These are phyloP conservation scores for Ploceus nigricollis DNA, from an alignment of 2,113 vertebrate species.

Conservation along the genomic window DNA sequence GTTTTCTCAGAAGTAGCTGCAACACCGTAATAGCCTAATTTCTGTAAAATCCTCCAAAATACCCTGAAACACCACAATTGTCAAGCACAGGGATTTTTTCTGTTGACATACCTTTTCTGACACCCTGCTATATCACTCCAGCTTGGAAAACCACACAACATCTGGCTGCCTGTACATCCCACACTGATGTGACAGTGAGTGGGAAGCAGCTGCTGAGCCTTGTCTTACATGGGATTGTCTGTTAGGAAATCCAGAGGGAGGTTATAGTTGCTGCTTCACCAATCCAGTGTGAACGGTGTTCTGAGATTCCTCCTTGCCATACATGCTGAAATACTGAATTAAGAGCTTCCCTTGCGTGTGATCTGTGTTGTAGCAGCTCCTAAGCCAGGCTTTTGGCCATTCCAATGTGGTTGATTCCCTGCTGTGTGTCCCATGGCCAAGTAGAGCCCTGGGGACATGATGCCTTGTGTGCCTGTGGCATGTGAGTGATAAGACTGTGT, in stretches of 20 bases:
- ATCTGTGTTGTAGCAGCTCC: not conserved
- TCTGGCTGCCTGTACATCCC: not conserved
- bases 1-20: not conserved
- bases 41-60: not conserved
- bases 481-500: not conserved
- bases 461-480: not conserved
- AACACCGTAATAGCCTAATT: not conserved
- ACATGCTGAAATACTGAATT: not conserved
- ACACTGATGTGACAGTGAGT: not conserved
- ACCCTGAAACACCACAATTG: not conserved
- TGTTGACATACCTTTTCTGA: not conserved
- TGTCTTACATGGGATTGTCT: not conserved
- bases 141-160: not conserved
- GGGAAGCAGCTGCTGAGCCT: not conserved
- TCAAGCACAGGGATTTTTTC: not conserved
- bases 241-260: not conserved
- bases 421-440: not conserved
- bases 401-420: not conserved
- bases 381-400: not conserved
- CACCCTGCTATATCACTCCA: not conserved
- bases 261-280: not conserved
- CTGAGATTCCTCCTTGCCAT: not conserved
- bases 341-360: not conserved
- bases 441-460: not conserved
- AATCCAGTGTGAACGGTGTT: accelerated